Percentiles rank a stretch among this genome's conserved stretches.
Evolutionary conservation across 2,888 invertebrate genomes (phyloP).

Genomic region (Xylota segnis): DNA sequence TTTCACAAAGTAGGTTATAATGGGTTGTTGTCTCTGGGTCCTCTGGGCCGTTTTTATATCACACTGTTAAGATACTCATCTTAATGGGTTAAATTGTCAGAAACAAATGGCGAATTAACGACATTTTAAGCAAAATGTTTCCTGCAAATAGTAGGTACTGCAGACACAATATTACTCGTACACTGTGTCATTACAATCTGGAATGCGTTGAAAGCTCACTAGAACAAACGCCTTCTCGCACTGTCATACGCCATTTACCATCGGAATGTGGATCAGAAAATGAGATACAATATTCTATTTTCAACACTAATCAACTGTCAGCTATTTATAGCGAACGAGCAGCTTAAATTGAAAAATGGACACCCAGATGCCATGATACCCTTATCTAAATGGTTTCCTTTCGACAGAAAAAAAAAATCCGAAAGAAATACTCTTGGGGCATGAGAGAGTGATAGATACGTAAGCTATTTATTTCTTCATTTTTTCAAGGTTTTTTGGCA

Average conservation of each 20-base stretch:
- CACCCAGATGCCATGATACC: constrained; percentile 46
- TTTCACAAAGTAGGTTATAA: background rate
- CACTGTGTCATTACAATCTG: background rate
- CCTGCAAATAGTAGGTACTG: background rate
- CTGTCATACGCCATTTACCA: constrained; percentile 18
- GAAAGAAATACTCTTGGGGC: constrained; percentile 23
- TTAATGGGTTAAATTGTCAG: constrained; percentile 50
- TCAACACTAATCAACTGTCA: constrained; percentile 55
- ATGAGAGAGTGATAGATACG: constrained; percentile 56
- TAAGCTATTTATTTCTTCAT: constrained; percentile 54
- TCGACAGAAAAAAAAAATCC: constrained; percentile 5
- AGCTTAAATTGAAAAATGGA: constrained; percentile 40
- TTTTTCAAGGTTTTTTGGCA: constrained; percentile 69
- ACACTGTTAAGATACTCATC: constrained; percentile 39
- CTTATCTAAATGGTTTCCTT: constrained; percentile 61
- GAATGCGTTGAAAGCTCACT: constrained; percentile 13
- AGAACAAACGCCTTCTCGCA: background rate
- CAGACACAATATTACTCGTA: background rate
- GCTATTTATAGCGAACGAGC: constrained; percentile 40
- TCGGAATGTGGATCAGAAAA: constrained; percentile 37
- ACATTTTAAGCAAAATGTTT: constrained; percentile 25
- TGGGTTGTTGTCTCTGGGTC: background rate
- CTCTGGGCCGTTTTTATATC: constrained; percentile 23
- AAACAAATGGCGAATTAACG: constrained; percentile 49
- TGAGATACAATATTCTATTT: constrained; percentile 44